phyloP scores from a whole-genome alignment of 2,888 invertebrate genomes.

The Bhutanitis thaidina region DNA sequence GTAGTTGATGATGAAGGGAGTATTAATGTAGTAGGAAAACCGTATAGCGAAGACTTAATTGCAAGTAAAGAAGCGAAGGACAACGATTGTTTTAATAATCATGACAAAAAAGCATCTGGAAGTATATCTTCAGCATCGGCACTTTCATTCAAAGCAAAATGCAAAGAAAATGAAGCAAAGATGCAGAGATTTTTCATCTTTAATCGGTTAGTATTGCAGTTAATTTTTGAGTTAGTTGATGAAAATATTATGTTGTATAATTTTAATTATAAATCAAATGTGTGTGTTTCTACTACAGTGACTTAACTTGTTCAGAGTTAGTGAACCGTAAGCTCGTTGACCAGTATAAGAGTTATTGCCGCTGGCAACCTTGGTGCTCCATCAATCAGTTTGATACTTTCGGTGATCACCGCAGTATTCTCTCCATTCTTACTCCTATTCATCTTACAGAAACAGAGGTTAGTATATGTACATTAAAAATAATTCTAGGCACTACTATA shows the following conservation, averaged over 20 bases:
- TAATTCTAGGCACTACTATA: too few relatives aligned
- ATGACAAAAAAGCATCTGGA: background rate
- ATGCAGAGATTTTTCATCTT: constrained; percentile 57
- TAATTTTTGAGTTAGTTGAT: background rate
- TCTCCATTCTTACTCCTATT: constrained; percentile 59
- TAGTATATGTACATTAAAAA: too few relatives aligned
- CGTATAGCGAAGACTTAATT: constrained; percentile 27
- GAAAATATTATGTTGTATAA: background rate
- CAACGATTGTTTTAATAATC: background rate
- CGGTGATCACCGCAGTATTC: constrained; percentile 53
- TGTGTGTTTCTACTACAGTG: constrained; percentile 35
- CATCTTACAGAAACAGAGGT: constrained; percentile 63
- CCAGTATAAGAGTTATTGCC: constrained; percentile 47
- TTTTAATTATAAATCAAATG: background rate
- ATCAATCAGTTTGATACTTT: constrained; percentile 60
- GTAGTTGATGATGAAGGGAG: constrained; percentile 56
- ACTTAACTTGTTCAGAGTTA: constrained; percentile 59
- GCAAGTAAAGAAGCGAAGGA: constrained; percentile 24
- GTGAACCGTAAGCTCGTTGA: constrained; percentile 55
- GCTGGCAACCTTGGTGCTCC: constrained; percentile 64
- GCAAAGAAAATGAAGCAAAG: constrained; percentile 50
- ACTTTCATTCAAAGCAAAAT: constrained; percentile 43
- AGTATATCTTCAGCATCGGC: constrained; percentile 33
- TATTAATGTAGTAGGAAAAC: constrained; percentile 42
- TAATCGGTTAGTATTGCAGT: constrained; percentile 42